Evolutionary conservation across 1,140 invertebrate species (phyloP), one percentile per base, ranked within the genome.

Genomic region (Ceratitis capitata): DNA sequence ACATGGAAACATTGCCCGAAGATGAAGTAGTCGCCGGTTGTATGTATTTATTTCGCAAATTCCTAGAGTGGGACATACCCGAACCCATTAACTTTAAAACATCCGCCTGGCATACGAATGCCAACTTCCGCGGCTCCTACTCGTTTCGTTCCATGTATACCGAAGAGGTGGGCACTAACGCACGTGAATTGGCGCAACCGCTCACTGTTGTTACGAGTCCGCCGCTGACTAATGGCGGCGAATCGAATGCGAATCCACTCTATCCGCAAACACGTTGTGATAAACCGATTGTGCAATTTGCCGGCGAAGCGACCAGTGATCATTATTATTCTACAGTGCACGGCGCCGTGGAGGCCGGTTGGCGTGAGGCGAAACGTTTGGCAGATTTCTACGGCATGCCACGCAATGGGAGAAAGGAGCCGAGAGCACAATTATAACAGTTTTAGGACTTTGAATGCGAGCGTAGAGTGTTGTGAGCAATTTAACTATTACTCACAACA

Each of bases 291-390:
- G 93, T 95, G 16, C 89, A 96, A n/a, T 96, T 96, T 88, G 95
- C 94, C 19, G 95, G 95, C 0, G 95, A 96, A 92, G 95, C 95
- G 0, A 95, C 95, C 2, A 94, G 95, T 84, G 91, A 94, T 49
- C 92, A 94, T 87, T 94, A 94, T 88, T 96, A 95, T 89, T 95
- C 95, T 16, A 96, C 96, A 1, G 96, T 96, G 0, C 97, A 98
- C 90, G 97, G 97, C 16, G 97, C 97, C 1, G 92, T 97, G 2
- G 95, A 96, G 91, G 94, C 94, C 12, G 97, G 96, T 0, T 95
- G 95, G 92, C 93, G 96, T 86, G 96, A 97, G 92, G 96, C 96
- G 9, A 93, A 96, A 12, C 87, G 91, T 12, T 35, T 92, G 16
- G 89, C 88, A 0, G 89, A 89, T 5, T 91, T 92, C 35, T 92